These are phyloP conservation scores for Medauroidea extradentata DNA, from an alignment of 1,140 invertebrate genomes.

Conservation along the genomic window DNA sequence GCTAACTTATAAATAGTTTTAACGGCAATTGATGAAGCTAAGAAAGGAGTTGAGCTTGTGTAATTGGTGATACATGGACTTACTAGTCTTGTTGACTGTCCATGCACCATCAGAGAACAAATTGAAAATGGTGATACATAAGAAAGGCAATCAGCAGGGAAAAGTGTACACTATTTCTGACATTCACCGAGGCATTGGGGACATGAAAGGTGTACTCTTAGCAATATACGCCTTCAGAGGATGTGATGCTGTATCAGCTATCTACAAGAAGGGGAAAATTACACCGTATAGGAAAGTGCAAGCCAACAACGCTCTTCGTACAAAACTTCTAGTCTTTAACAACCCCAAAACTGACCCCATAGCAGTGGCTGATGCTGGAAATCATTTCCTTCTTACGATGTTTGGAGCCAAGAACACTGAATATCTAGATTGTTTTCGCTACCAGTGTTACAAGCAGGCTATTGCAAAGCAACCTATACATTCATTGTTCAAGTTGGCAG, in stretches of 20 bases:
- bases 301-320: not conserved
- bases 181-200: too few relatives aligned
- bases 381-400: not conserved
- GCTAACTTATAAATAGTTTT: too few relatives aligned
- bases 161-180: too few relatives aligned
- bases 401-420: slow-evolving; percentile 3
- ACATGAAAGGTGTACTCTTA: too few relatives aligned
- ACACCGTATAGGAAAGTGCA: not conserved
- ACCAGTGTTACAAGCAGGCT: not conserved
- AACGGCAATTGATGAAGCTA: too few relatives aligned
- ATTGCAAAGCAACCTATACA: not conserved
- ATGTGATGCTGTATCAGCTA: slow-evolving; percentile 1
- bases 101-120: too few relatives aligned
- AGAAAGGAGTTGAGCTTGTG: too few relatives aligned
- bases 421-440: not conserved
- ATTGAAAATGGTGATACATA: too few relatives aligned
- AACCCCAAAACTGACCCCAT: not conserved
- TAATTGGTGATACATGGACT: too few relatives aligned
- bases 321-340: slow-evolving; percentile 1
- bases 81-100: too few relatives aligned
- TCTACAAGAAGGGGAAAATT: slow-evolving; percentile 5
- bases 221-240: not conserved
- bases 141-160: too few relatives aligned
- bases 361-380: not conserved
- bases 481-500: too few relatives aligned